Evolutionary conservation across 2,888 invertebrate species (phyloP).

Genomic region (Eilema griseolum): DNA sequence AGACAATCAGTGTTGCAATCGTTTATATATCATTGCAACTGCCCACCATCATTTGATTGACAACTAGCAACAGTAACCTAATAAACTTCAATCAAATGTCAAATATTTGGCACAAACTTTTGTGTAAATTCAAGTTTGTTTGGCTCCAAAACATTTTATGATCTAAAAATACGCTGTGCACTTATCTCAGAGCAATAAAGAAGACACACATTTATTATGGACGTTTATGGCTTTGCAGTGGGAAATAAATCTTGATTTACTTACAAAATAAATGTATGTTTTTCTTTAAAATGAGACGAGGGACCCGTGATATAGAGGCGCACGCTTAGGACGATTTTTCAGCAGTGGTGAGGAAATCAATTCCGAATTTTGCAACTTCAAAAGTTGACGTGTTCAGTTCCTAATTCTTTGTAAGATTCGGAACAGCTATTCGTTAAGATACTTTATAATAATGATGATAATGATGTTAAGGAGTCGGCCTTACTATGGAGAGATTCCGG

Average conservation of each 20-base stretch:
- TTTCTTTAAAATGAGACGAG: slow-evolving; percentile 10
- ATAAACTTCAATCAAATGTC: background rate
- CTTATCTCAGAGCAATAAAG: slow-evolving; percentile 17
- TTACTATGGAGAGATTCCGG: no score
- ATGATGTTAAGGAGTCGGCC: no score
- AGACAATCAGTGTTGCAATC: no score
- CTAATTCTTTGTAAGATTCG: no score
- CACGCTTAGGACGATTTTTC: background rate
- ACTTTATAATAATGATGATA: no score
- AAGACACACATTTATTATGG: slow-evolving; percentile 21
- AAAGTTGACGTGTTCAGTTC: background rate
- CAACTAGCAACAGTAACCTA: background rate
- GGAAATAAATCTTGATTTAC: slow-evolving; percentile 19
- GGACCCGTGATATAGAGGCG: background rate
- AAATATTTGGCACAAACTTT: background rate
- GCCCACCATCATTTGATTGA: background rate
- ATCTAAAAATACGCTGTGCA: background rate
- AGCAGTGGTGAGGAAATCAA: background rate
- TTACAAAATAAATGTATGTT: slow-evolving; percentile 17
- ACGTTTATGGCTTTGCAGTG: slow-evolving; percentile 18
- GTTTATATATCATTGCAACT: background rate
- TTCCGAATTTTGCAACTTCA: background rate
- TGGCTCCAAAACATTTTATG: background rate
- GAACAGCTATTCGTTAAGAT: no score
- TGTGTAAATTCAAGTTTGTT: background rate